These are phyloP conservation scores for Bhutanitis thaidina DNA, from an alignment of 2,888 invertebrate species.

Conservation along the genomic window DNA sequence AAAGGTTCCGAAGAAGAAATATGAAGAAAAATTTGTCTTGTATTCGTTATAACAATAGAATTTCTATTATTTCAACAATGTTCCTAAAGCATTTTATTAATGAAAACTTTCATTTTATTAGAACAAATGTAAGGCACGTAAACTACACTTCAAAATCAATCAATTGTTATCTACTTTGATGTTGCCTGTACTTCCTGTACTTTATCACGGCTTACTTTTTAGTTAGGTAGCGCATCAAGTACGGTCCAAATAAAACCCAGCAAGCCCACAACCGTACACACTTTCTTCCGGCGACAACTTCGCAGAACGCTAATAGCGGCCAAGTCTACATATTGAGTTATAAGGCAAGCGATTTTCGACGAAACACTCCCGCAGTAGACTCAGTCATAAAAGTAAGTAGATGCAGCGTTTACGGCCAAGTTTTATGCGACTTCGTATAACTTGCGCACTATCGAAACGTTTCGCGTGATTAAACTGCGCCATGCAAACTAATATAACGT, in stretches of 20 bases:
- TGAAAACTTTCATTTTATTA: no score
- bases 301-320: not conserved
- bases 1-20: no score
- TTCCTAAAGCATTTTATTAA: no score
- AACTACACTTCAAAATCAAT: no score
- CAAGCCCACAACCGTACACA: not conserved
- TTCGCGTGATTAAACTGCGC: constrained; percentile 56
- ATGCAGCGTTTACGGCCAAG: constrained; percentile 54
- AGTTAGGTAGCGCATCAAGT: no score
- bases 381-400: constrained; percentile 61
- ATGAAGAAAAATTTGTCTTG: no score
- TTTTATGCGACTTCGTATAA: constrained; percentile 63
- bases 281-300: not conserved
- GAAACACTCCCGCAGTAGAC: constrained; percentile 41
- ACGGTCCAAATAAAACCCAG: not conserved
- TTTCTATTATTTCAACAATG: no score
- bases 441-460: constrained; percentile 39
- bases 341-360: constrained; percentile 44
- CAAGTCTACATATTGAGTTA: constrained; percentile 30
- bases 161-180: no score
- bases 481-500: constrained; percentile 41
- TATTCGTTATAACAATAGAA: no score
- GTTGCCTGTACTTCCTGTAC: no score
- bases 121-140: no score
- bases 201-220: no score